Evolutionary conservation across 2,888 invertebrate genomes (phyloP), one percentile per base, ranked within the genome.

Genomic region (Elaeidobius kamerunicus): DNA sequence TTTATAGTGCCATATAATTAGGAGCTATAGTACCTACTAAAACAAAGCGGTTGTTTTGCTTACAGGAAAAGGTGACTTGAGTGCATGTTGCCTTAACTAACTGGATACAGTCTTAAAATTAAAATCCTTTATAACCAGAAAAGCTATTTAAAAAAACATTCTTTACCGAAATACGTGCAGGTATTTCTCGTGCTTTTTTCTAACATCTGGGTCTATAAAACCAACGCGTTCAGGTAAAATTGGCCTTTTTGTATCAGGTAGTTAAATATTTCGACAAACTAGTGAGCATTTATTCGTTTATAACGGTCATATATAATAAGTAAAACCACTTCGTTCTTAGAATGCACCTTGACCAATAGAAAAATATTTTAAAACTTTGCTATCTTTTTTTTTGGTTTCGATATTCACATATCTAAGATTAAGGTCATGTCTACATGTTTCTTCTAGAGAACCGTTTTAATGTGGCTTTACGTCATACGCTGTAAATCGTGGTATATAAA

Each of bases 181-280:
- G n/a, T n/a, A n/a, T n/a, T n/a, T n/a, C n/a, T n/a, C n/a, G n/a
- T n/a, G n/a, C n/a, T n/a, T n/a, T n/a, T n/a, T n/a, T n/a, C n/a
- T 23, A 42, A 18, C 30, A 42, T 30, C 43, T 43, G 43, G 43
- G 34, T 15, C 43, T 19, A 43, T 43, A 43, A 43, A 43, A 42
- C 32, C 18, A 7, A 16, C 42, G 12, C 42, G 20, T 17, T 15
- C 40, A 43, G 43, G 43, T 43, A 43, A 43, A 43, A 43, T 43
- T 34, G 20, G 15, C 43, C 28, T 43, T 14, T 16, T n/a, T 19
- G 19, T 14, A 43, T 43, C 43, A 43, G 34, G 43, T 43, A 43
- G 43, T 43, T 18, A 32, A 18, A 43, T 12, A n/a, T 43, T 43
- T 43, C 34, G 11, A 30, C 30, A 30, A 30, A 30, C 30, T 7